Evolutionary conservation across 2,113 vertebrate genomes (phyloP).

Genomic region (Penelope pileata): DNA sequence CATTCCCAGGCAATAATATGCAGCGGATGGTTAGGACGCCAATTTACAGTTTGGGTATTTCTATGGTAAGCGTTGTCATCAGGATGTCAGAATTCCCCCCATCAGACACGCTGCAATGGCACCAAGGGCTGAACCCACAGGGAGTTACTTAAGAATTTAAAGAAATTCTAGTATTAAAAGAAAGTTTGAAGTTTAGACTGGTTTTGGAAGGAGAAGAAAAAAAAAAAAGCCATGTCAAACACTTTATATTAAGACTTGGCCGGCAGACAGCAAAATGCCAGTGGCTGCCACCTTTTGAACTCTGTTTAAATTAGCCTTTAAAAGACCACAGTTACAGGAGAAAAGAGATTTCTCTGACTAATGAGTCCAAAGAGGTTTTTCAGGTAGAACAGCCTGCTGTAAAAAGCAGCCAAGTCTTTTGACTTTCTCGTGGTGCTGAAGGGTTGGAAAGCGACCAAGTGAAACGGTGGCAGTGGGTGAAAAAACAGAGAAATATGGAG

Average conservation of each 20-base stretch:
- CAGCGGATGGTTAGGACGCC: background rate
- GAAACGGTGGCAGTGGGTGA: background rate
- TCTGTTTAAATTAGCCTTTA: background rate
- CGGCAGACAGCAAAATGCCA: background rate
- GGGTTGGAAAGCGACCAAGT: background rate
- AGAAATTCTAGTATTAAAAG: background rate
- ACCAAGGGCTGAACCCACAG: background rate
- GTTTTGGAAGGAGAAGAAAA: background rate
- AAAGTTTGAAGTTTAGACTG: background rate
- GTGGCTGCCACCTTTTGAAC: background rate
- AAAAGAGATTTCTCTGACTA: background rate
- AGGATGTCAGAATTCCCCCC: background rate
- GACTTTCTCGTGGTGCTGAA: background rate
- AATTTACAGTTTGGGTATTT: background rate
- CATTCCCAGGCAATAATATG: background rate
- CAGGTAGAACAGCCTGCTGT: background rate
- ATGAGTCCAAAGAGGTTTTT: background rate
- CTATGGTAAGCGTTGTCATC: background rate
- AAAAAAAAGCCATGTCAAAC: background rate
- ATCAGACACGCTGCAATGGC: background rate
- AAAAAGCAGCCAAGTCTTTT: background rate
- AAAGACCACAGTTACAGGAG: background rate
- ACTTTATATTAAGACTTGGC: background rate
- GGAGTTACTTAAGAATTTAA: background rate
- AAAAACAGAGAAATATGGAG: background rate